Conservation (phyloP, 1,140 invertebrate genomes). For the Lethrus apterus region DNA sequence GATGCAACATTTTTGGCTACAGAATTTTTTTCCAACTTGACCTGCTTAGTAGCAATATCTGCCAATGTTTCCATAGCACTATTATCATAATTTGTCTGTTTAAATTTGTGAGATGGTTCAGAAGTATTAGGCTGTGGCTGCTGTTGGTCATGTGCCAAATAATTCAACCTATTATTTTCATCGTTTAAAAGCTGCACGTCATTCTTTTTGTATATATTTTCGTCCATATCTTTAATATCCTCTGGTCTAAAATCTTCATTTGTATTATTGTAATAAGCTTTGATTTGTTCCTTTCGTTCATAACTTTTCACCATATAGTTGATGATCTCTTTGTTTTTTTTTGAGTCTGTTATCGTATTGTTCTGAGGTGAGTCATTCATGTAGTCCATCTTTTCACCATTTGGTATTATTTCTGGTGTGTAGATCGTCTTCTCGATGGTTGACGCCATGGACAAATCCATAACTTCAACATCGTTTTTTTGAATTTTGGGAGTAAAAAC, state of each 20-base stretch:
- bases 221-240: conserved; percentile 4
- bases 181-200: too few species aligned
- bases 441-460: conserved; percentile 30
- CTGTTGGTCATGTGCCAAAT: neutral
- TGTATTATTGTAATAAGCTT: neutral
- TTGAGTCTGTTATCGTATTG: neutral
- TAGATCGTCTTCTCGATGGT: neutral
- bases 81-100: conserved; percentile 34
- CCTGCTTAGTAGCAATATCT: conserved; percentile 41
- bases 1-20: conserved; percentile 52
- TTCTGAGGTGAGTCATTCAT: neutral
- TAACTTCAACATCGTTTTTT: conserved; percentile 30
- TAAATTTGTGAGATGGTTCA: conserved; percentile 11
- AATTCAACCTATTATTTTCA: neutral
- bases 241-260: conserved; percentile 3
- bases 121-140: conserved; percentile 1
- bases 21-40: conserved; percentile 40
- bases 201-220: too few species aligned
- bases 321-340: neutral
- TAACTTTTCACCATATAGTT: conserved; percentile 3
- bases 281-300: conserved; percentile 1
- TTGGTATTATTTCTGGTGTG: too few species aligned
- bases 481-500: conserved; percentile 17
- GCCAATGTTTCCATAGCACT: conserved; percentile 42
- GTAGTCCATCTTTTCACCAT: neutral